Evolutionary conservation across 2,797 vertebrate species (phyloP), one percentile per base, ranked within the genome.

Genomic region (Propithecus perrieri): DNA sequence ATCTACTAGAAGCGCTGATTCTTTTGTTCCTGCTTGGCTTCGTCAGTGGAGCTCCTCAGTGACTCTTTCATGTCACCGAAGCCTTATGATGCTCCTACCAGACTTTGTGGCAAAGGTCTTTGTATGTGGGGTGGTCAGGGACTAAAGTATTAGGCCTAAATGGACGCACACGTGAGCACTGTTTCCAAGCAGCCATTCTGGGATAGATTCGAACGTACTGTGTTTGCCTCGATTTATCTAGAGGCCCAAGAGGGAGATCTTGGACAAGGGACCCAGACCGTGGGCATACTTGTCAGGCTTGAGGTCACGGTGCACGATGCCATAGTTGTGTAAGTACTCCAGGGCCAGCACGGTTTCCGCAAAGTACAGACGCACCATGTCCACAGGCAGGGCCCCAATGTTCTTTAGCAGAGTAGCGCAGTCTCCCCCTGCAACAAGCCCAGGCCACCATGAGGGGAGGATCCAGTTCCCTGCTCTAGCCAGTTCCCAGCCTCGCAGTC

Each of bases 351-450:
- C 99, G 0, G 99, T 99, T 98, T 99, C 99, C 0, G 99, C 99
- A 97, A 99, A 99, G 99, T 99, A 99, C 99, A 99, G 99, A 30
- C 99, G 99, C 0, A 99, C 99, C 99, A 99, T 99, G 72, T 99
- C 99, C 53, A 99, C 99, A 0, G 99, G 99, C 30, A 99, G 98
- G 9, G 99, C 99, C 12, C 99, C 99, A 0, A 99, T 99, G 95
- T 99, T 99, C 99, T 99, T 99, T 96, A 99, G 98, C 94, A 99
- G 98, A 0, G 99, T 99, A 89, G 99, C 99, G 88, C 99, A 99
- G 96, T 99, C 99, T 80, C 99, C 99, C 26, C 99, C 99, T 99
- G 80, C 72, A 95, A 96, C 48, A n/a, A 83, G 83, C 61, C 71
- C 91, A 79, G 85, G 83, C 10, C 41, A 61, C 55, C 22, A 65